phyloP scores from a whole-genome alignment of 2,113 vertebrate genomes.

The Neofelis nebulosa region DNA sequence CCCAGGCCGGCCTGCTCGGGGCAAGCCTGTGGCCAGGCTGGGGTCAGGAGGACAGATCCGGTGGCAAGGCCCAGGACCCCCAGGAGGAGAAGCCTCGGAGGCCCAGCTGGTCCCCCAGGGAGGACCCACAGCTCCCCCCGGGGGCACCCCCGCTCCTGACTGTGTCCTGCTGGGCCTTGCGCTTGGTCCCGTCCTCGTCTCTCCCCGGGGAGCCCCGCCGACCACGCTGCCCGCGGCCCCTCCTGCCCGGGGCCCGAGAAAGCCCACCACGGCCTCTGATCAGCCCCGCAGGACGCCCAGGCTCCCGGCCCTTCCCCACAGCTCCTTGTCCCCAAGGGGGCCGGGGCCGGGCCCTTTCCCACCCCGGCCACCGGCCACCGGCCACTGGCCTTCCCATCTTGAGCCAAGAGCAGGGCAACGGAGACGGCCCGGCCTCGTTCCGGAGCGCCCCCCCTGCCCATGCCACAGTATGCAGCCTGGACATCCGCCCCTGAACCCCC shows the following conservation, averaged over 20 bases:
- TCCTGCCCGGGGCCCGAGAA: fast-evolving
- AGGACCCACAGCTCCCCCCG: too few species aligned
- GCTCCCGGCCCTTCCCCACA: neutral
- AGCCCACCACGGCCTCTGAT: neutral
- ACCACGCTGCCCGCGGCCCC: neutral
- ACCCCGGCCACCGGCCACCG: fast-evolving
- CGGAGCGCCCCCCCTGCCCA: fast-evolving
- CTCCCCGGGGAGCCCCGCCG: neutral
- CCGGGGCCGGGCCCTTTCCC: neutral
- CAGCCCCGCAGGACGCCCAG: neutral
- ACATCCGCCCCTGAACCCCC: fast-evolving
- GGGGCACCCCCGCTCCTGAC: neutral
- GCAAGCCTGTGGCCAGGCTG: neutral
- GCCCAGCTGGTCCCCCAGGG: too few species aligned
- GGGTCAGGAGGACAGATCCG: neutral
- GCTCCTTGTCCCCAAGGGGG: fast-evolving
- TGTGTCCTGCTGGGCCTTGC: too few species aligned
- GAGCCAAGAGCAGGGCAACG: neutral
- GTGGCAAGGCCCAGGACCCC: neutral
- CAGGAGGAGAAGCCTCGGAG: neutral
- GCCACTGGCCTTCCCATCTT: neutral
- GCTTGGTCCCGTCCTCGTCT: fast-evolving
- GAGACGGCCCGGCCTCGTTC: fast-evolving
- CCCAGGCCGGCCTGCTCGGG: neutral
- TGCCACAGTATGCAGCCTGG: neutral